phyloP scores from a whole-genome alignment of 2,113 vertebrate species.

The Elephas maximus region DNA sequence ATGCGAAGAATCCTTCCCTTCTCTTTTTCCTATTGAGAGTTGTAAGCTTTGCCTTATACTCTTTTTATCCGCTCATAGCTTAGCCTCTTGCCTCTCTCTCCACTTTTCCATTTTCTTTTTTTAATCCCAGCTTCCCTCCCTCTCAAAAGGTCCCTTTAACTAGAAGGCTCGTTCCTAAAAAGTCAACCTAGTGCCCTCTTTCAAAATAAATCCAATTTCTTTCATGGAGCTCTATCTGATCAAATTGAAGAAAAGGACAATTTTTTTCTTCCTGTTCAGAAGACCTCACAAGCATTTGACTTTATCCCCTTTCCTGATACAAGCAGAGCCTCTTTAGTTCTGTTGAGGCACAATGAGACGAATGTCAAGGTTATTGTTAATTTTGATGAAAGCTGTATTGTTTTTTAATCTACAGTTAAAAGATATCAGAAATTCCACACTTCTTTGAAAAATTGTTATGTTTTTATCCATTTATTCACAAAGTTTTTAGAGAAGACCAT shows the following conservation, averaged over 20 bases:
- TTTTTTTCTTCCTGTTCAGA: background rate
- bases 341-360: background rate
- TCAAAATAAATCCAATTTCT: background rate
- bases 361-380: background rate
- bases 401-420: constrained; percentile 26
- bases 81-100: background rate
- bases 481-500: background rate
- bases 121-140: background rate
- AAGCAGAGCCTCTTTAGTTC: background rate
- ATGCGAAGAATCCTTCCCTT: background rate
- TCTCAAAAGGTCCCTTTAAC: background rate
- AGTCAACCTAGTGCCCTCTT: background rate
- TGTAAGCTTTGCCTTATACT: background rate
- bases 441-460: background rate
- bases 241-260: background rate
- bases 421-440: background rate
- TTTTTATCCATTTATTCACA: background rate
- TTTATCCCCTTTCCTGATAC: background rate
- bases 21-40: background rate
- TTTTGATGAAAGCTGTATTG: background rate
- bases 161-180: background rate
- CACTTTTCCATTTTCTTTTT: background rate
- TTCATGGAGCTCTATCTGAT: background rate
- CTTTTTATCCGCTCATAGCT: background rate
- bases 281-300: background rate